phyloP scores from a whole-genome alignment of 1,140 invertebrate genomes.

The Scylla paramamosain region DNA sequence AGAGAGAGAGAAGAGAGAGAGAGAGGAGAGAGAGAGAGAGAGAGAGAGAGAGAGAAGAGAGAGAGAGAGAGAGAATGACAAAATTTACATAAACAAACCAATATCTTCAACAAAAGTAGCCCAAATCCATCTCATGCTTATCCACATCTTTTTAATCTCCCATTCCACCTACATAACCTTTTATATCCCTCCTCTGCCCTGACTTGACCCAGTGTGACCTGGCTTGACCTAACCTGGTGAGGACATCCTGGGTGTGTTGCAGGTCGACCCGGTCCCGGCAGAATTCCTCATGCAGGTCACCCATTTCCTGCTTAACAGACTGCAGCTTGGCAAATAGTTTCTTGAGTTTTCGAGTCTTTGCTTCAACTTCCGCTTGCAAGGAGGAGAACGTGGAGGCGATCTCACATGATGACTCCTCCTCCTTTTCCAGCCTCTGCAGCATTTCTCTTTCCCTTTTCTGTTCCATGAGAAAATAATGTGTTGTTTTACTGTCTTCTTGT shows the following conservation, averaged over 20 bases:
- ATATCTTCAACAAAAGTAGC: too few species aligned
- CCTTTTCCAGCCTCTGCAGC: conserved; percentile 90
- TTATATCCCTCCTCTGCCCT: too few species aligned
- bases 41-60: conserved; percentile 30
- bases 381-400: conserved; percentile 92
- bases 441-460: conserved; percentile 88
- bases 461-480: conserved; percentile 64
- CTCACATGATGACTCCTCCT: conserved; percentile 93
- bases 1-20: not conserved
- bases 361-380: conserved; percentile 94
- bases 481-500: not conserved
- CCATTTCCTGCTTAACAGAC: conserved; percentile 85
- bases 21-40: not conserved
- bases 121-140: too few species aligned
- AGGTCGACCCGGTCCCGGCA: conserved; percentile 89
- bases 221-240: conserved; percentile 84
- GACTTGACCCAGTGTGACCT: not conserved
- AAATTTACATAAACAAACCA: too few species aligned
- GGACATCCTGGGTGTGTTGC: conserved; percentile 89
- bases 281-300: conserved; percentile 91
- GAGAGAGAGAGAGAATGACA: too few species aligned
- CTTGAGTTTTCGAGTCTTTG: conserved; percentile 93
- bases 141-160: too few species aligned
- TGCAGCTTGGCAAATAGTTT: conserved; percentile 86
- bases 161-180: too few species aligned